phyloP scores from a whole-genome alignment of 2,113 vertebrate genomes.

The Limanda limanda region DNA sequence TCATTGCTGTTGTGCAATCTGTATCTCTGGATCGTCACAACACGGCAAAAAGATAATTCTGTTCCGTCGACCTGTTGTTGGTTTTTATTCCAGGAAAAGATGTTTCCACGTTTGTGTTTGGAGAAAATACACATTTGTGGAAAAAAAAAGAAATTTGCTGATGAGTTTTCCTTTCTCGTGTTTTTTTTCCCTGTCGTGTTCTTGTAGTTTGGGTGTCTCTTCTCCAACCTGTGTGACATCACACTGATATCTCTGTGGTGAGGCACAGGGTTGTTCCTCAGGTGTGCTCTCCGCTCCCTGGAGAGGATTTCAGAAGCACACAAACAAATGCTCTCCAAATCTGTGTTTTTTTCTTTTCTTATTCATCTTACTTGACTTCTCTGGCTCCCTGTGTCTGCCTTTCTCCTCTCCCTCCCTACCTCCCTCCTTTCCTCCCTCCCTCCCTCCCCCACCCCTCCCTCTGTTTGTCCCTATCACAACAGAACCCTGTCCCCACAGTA shows the following conservation, averaged over 20 bases:
- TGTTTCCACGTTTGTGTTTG: neutral
- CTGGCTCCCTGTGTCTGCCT: slow-evolving; percentile 11
- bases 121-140: neutral
- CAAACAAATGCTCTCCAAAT: slow-evolving; percentile 29
- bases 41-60: slow-evolving; percentile 9
- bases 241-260: slow-evolving; percentile 18
- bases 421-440: slow-evolving; percentile 14
- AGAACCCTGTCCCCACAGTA: slow-evolving; percentile 66
- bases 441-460: slow-evolving; percentile 10
- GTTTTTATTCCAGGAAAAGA: slow-evolving; percentile 1
- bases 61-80: neutral
- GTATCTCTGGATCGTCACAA: slow-evolving; percentile 41
- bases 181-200: neutral
- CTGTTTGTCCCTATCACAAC: slow-evolving; percentile 66
- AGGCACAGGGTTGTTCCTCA: slow-evolving; percentile 26
- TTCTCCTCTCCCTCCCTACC: slow-evolving; percentile 23
- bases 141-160: neutral
- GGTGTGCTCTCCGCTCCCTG: slow-evolving; percentile 19
- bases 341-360: neutral
- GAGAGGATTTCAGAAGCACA: slow-evolving; percentile 22
- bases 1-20: slow-evolving; percentile 58
- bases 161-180: neutral
- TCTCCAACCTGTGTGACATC: neutral
- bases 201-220: neutral
- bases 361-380: slow-evolving; percentile 43